Evolutionary conservation across 1,140 invertebrate genomes (phyloP).

Genomic region (Pogonomyrmex barbatus): DNA sequence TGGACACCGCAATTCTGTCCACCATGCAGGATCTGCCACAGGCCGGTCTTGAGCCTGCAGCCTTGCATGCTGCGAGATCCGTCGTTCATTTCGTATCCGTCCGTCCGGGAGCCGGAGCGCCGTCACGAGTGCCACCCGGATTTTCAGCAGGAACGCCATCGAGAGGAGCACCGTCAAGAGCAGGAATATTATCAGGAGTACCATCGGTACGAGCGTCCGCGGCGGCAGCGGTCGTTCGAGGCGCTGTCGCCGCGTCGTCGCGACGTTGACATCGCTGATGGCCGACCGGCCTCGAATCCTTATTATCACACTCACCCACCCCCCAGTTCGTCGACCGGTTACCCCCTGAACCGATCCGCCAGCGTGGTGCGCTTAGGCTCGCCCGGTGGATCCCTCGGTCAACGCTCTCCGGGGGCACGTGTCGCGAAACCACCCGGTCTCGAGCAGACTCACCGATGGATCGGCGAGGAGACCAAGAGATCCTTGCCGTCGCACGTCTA

Average conservation of each 20-base stretch:
- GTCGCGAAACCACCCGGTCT: constrained; percentile 76
- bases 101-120: constrained; percentile 62
- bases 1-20: constrained; percentile 83
- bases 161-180: constrained; percentile 1
- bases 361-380: constrained; percentile 80
- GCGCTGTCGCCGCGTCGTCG: constrained; percentile 67
- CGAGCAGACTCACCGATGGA: constrained; percentile 86
- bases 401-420: constrained; percentile 76
- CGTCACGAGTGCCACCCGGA: constrained; percentile 42
- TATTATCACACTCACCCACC: constrained; percentile 82
- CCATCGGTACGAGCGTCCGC: constrained; percentile 49
- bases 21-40: constrained; percentile 81
- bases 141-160: constrained; percentile 12
- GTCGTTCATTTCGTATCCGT: constrained; percentile 60
- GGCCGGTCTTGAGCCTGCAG: constrained; percentile 80
- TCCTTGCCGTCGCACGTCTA: constrained; percentile 89
- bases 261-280: constrained; percentile 68
- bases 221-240: constrained; percentile 69
- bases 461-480: constrained; percentile 89
- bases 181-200: constrained; percentile 7
- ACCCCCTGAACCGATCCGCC: constrained; percentile 77
- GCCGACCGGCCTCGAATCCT: constrained; percentile 76
- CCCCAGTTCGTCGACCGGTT: constrained; percentile 62
- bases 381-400: constrained; percentile 79
- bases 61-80: constrained; percentile 74